Conservation (phyloP, 2,888 invertebrate species). For the Aporophyla lueneburgensis region DNA sequence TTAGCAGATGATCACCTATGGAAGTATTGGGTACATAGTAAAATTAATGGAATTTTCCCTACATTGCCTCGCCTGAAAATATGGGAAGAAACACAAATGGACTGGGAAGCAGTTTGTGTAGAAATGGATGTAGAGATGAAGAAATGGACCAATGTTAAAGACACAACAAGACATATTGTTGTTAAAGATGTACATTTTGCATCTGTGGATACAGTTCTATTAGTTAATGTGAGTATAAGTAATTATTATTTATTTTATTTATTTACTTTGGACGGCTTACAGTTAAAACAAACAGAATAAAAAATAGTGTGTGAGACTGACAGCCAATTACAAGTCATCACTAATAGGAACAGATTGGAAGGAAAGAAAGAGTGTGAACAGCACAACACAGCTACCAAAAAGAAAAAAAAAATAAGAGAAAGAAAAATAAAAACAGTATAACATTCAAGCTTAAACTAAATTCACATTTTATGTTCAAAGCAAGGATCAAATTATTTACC, state of each 20-base stretch:
- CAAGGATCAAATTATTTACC: background rate
- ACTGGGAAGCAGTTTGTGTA: conserved; percentile 91
- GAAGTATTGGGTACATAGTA: conserved; percentile 89
- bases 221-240: conserved; percentile 88
- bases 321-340: too few relatives aligned
- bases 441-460: too few relatives aligned
- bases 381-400: too few relatives aligned
- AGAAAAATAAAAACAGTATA: too few relatives aligned
- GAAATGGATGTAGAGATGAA: conserved; percentile 91
- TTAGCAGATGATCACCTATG: conserved; percentile 90
- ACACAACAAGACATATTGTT: conserved; percentile 86
- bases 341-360: too few relatives aligned
- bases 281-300: too few relatives aligned
- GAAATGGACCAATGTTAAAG: conserved; percentile 89
- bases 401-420: too few relatives aligned
- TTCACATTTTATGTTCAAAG: too few relatives aligned
- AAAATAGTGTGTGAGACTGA: too few relatives aligned
- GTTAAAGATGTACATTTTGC: conserved; percentile 90
- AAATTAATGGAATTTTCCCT: conserved; percentile 83
- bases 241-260: background rate
- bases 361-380: too few relatives aligned
- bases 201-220: conserved; percentile 90
- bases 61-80: conserved; percentile 80
- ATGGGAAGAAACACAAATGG: conserved; percentile 83
- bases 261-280: too few relatives aligned